Evolutionary conservation across 2,888 invertebrate species (phyloP).

Genomic region (Phytoseiulus persimilis): DNA sequence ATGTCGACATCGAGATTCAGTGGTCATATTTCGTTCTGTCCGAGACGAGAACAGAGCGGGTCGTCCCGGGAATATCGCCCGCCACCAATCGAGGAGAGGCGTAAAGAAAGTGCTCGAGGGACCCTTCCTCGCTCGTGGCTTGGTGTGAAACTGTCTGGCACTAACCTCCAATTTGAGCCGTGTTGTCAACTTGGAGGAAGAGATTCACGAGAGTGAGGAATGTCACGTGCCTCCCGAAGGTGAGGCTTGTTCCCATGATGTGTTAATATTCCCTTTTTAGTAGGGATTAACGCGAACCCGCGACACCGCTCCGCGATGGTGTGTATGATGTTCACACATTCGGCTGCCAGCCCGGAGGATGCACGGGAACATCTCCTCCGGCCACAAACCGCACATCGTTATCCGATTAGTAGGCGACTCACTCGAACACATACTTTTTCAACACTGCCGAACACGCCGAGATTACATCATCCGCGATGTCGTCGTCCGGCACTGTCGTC

Average conservation of each 20-base stretch:
- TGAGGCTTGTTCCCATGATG: not conserved
- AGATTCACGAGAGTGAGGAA: not conserved
- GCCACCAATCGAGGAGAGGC: not conserved
- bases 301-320: not conserved
- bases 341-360: not conserved
- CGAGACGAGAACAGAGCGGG: not conserved
- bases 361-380: not conserved
- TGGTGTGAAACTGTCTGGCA: not conserved
- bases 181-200: not conserved
- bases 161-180: conserved; percentile 5
- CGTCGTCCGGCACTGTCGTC: not conserved
- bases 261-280: conserved; percentile 5
- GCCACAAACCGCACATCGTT: not conserved
- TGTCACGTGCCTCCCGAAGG: not conserved
- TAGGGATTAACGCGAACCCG: not conserved
- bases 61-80: not conserved
- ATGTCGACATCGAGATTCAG: not conserved
- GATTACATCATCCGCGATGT: not conserved
- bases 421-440: not conserved
- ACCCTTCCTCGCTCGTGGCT: not conserved
- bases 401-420: not conserved
- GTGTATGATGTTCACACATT: not conserved
- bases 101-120: not conserved
- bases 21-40: not conserved
- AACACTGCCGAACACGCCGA: not conserved